These are phyloP conservation scores for Thryonomys swinderianus DNA, from an alignment of 2,113 vertebrate species.

Conservation along the genomic window DNA sequence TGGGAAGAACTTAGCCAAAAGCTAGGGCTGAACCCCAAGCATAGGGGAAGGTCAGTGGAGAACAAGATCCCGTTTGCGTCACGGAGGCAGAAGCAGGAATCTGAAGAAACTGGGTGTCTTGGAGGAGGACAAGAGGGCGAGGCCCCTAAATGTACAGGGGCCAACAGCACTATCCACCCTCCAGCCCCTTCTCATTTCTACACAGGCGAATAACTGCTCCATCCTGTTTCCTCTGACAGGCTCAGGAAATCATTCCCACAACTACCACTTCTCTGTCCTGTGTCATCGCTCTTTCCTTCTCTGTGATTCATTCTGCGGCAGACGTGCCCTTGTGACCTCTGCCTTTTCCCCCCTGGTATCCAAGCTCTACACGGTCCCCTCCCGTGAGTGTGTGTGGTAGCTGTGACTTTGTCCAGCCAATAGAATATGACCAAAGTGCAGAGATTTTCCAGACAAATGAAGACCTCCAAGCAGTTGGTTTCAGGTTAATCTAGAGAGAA, in stretches of 20 bases:
- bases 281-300: not conserved
- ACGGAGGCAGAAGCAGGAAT: not conserved
- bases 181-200: not conserved
- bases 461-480: not conserved
- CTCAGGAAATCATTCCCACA: not conserved
- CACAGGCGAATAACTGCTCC: not conserved
- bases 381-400: not conserved
- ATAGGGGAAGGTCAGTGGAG: not conserved
- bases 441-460: constrained; percentile 20
- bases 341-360: not conserved
- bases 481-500: constrained; percentile 17
- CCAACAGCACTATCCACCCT: not conserved
- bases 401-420: not conserved
- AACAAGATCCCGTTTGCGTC: not conserved
- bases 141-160: not conserved
- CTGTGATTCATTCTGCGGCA: not conserved
- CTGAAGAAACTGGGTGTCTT: not conserved
- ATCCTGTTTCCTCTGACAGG: not conserved
- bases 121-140: not conserved
- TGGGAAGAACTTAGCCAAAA: constrained; percentile 17
- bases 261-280: not conserved
- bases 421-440: not conserved
- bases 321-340: not conserved
- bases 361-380: not conserved
- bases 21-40: not conserved